phyloP scores from a whole-genome alignment of 2,797 vertebrate genomes.

The Manis pentadactyla region DNA sequence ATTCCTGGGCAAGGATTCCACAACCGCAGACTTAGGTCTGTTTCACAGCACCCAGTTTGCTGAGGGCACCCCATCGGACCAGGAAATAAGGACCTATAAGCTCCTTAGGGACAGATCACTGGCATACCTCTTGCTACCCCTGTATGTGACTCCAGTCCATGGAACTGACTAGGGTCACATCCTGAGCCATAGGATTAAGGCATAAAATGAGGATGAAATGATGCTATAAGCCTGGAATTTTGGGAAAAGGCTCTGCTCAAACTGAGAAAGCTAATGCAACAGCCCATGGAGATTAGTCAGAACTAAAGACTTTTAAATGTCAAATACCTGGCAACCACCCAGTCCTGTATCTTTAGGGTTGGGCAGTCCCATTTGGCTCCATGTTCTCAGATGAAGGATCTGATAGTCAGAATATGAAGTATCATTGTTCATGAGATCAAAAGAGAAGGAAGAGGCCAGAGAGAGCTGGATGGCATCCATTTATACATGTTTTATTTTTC shows the following conservation, averaged over 20 bases:
- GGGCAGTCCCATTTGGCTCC: background rate
- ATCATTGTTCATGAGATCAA: background rate
- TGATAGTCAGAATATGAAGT: background rate
- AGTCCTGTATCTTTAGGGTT: background rate
- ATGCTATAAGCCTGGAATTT: slow-evolving; percentile 15
- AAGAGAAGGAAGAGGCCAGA: background rate
- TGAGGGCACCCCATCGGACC: background rate
- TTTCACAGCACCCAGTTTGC: background rate
- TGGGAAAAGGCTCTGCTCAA: background rate
- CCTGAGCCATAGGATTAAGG: background rate
- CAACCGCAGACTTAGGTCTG: background rate
- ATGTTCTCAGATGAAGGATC: background rate
- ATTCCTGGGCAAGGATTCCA: background rate
- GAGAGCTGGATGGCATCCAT: background rate
- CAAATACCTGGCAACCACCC: slow-evolving; percentile 3
- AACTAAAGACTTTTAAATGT: slow-evolving; percentile 23
- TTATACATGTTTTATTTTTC: background rate
- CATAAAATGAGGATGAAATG: background rate
- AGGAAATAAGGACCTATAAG: background rate
- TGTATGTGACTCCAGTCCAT: background rate
- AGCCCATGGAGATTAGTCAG: background rate
- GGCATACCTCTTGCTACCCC: background rate
- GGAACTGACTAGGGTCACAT: background rate
- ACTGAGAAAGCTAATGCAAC: background rate
- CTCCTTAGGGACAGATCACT: background rate